Percentiles rank a stretch among this genome's conserved stretches.
Conservation (phyloP, 2,797 vertebrate species). For the Gallirallus australis region DNA sequence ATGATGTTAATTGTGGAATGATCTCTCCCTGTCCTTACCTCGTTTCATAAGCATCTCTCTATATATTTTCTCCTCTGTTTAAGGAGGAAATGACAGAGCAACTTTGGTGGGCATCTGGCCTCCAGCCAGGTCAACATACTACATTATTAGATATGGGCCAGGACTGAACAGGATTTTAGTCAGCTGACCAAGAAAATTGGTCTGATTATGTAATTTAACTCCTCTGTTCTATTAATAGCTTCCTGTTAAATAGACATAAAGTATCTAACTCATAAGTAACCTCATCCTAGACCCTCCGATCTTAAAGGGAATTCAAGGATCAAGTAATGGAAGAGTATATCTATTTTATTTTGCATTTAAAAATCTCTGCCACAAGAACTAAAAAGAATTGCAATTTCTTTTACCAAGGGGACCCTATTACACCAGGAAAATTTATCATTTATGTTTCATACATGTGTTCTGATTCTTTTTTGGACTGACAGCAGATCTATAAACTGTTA, state of each 20-base stretch:
- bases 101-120: no score
- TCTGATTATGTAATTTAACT: slow-evolving; percentile 68
- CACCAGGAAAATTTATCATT: slow-evolving; percentile 44
- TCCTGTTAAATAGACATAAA: background rate
- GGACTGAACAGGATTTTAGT: slow-evolving; percentile 55
- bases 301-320: slow-evolving; percentile 44
- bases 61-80: no score
- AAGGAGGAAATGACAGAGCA: no score
- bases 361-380: slow-evolving; percentile 62
- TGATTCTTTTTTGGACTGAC: background rate
- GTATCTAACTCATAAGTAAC: background rate
- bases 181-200: slow-evolving; percentile 57
- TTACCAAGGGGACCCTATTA: slow-evolving; percentile 62
- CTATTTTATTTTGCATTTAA: slow-evolving; percentile 39
- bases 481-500: background rate
- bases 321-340: slow-evolving; percentile 37
- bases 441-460: background rate
- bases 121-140: no score
- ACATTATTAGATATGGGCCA: slow-evolving; percentile 23
- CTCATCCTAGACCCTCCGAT: slow-evolving; percentile 10
- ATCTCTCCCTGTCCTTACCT: no score
- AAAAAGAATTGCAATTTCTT: slow-evolving; percentile 69
- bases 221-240: slow-evolving; percentile 42
- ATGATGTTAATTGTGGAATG: no score
- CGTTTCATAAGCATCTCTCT: no score